phyloP scores from a whole-genome alignment of 2,888 invertebrate genomes.

The Agrochola circellaris region DNA sequence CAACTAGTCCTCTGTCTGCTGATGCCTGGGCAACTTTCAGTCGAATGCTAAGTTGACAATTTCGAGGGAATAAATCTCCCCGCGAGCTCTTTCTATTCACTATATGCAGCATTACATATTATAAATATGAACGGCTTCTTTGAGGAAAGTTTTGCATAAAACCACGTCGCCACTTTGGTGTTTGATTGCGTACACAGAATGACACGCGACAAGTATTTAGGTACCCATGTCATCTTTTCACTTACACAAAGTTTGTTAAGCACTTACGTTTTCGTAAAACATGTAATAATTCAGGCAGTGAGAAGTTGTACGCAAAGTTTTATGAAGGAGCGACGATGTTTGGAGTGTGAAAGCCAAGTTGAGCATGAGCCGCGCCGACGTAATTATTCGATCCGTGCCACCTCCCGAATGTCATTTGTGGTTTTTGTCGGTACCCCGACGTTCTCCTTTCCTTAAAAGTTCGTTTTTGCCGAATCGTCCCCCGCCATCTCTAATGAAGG shows the following conservation, averaged over 20 bases:
- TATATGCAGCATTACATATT: constrained; percentile 35
- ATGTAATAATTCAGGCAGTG: constrained; percentile 83
- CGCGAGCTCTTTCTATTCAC: constrained; percentile 47
- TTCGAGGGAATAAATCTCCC: constrained; percentile 72
- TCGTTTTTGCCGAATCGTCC: constrained; percentile 83
- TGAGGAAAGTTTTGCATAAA: constrained; percentile 54
- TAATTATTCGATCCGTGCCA: constrained; percentile 86
- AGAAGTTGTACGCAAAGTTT: constrained; percentile 81
- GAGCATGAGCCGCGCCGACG: constrained; percentile 73
- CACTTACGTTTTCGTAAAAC: constrained; percentile 83
- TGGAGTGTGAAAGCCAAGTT: constrained; percentile 84
- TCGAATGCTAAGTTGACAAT: constrained; percentile 82
- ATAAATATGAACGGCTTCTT: constrained; percentile 35
- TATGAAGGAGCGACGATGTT: constrained; percentile 78
- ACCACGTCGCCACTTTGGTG: constrained; percentile 41
- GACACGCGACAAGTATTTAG: constrained; percentile 68
- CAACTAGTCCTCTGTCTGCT: constrained; percentile 79
- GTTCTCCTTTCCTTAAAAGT: constrained; percentile 84
- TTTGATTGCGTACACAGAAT: constrained; percentile 53
- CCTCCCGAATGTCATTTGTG: constrained; percentile 85
- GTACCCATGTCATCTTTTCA: constrained; percentile 72
- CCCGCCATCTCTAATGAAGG: constrained; percentile 86
- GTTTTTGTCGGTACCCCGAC: constrained; percentile 84
- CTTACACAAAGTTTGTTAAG: constrained; percentile 80
- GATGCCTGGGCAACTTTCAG: constrained; percentile 80